A percentile compares a stretch with the other conserved stretches of the same genome.
These are phyloP conservation scores for Gnathonemus echidnorhynchus DNA, from an alignment of 2,113 vertebrate genomes.

Conservation along the genomic window DNA sequence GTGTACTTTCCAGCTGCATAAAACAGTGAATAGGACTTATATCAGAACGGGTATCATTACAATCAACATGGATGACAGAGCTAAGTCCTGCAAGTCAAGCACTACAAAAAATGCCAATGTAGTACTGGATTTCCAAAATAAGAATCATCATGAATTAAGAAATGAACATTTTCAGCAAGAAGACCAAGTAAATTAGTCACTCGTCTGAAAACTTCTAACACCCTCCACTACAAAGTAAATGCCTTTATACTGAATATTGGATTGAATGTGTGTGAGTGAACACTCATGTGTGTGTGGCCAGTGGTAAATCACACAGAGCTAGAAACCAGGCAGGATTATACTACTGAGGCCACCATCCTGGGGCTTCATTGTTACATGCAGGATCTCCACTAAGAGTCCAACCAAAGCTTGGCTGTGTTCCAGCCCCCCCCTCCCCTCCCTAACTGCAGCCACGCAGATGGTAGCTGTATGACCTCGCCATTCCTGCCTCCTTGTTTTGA, in stretches of 20 bases:
- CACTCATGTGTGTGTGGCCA: neutral
- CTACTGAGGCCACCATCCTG: neutral
- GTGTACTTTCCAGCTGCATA: neutral
- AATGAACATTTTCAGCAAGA: neutral
- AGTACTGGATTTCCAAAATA: neutral
- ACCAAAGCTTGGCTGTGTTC: slow-evolving; percentile 38
- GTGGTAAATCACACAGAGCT: neutral
- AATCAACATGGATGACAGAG: neutral
- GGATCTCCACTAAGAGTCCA: slow-evolving; percentile 35
- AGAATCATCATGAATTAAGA: neutral
- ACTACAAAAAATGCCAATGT: neutral
- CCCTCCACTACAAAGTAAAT: neutral
- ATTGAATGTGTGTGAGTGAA: neutral
- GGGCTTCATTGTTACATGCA: slow-evolving; percentile 50
- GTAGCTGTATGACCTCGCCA: slow-evolving; percentile 80
- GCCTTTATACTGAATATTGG: neutral
- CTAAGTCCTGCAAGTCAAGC: neutral
- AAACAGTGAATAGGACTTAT: neutral
- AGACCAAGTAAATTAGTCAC: neutral
- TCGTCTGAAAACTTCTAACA: neutral
- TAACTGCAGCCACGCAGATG: slow-evolving; percentile 81
- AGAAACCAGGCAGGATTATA: slow-evolving; percentile 2
- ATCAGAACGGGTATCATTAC: neutral
- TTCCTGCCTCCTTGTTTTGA: slow-evolving; percentile 84
- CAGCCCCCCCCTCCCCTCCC: slow-evolving; percentile 55